phyloP scores from a whole-genome alignment of 2,888 invertebrate species.

The Polylopha cassiicola region DNA sequence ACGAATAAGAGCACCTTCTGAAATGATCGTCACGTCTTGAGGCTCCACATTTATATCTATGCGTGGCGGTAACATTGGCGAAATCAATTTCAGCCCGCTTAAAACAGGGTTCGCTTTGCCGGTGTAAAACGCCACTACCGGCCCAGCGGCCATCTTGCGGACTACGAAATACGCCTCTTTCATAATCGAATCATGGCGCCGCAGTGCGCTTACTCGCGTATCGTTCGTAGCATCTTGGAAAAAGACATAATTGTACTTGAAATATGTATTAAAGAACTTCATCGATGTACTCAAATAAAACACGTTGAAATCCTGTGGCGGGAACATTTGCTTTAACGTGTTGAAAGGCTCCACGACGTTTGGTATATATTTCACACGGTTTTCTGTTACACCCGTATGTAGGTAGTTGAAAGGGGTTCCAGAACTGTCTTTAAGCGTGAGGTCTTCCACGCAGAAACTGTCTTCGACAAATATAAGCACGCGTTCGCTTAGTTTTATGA shows the following conservation, averaged over 20 bases:
- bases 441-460: slow-evolving; percentile 46
- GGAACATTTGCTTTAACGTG: slow-evolving; percentile 35
- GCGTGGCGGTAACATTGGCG: no score
- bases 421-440: slow-evolving; percentile 37
- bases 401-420: slow-evolving; percentile 47
- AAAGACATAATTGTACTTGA: slow-evolving; percentile 46
- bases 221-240: slow-evolving; percentile 42
- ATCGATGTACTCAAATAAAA: slow-evolving; percentile 32
- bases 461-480: slow-evolving; percentile 54
- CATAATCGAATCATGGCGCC: slow-evolving; percentile 50
- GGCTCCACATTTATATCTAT: no score
- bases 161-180: slow-evolving; percentile 38
- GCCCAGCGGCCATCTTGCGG: slow-evolving; percentile 31
- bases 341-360: slow-evolving; percentile 42
- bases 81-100: slow-evolving; percentile 27
- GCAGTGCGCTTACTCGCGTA: slow-evolving; percentile 32
- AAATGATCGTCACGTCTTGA: slow-evolving; percentile 35
- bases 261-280: slow-evolving; percentile 31
- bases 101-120: slow-evolving; percentile 47
- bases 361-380: slow-evolving; percentile 46
- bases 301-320: slow-evolving; percentile 31
- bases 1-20: slow-evolving; percentile 42
- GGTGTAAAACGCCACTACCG: slow-evolving; percentile 52
- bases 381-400: slow-evolving; percentile 30
- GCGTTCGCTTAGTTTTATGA: slow-evolving; percentile 32